A percentile compares a stretch with the other conserved stretches of the same genome.
Conservation (phyloP, 2,797 vertebrate species). For the Neosalanx taihuensis region DNA sequence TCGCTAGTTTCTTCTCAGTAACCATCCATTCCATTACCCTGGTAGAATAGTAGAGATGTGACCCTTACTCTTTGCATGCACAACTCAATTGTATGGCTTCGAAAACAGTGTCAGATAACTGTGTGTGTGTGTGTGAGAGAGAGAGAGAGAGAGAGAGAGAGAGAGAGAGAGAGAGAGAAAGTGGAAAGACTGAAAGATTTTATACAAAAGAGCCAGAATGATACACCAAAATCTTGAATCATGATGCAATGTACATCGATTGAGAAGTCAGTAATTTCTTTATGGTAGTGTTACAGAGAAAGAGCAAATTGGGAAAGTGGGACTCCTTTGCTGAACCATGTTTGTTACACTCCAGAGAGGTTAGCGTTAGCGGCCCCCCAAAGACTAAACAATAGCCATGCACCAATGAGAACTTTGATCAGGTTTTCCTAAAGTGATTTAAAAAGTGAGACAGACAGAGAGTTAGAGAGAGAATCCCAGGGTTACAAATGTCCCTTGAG, state of each 20-base stretch:
- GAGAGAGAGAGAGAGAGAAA: neutral
- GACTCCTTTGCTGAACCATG: neutral
- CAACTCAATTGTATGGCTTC: conserved; percentile 3
- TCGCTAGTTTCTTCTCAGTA: neutral
- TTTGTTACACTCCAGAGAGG: neutral
- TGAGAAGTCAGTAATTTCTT: conserved; percentile 20
- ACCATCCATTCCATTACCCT: conserved; percentile 10
- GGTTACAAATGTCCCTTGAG: neutral
- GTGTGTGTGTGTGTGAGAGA: conserved; percentile 9
- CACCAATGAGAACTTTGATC: neutral
- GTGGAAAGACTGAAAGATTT: conserved; percentile 4
- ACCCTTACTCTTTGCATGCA: conserved; percentile 21
- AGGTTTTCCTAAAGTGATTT: conserved; percentile 1
- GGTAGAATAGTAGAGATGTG: conserved; percentile 7
- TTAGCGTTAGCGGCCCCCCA: neutral
- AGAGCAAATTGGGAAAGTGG: conserved; percentile 3
- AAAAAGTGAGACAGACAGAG: neutral
- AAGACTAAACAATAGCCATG: neutral
- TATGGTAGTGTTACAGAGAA: conserved; percentile 4
- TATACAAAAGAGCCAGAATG: neutral
- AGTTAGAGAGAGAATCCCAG: conserved; percentile 14
- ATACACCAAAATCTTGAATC: neutral
- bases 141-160: conserved; percentile 5
- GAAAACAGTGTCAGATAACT: neutral
- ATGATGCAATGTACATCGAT: neutral